Evolutionary conservation across 2,113 vertebrate species (phyloP), one percentile per base, ranked within the genome.

Genomic region (Perccottus glenii): DNA sequence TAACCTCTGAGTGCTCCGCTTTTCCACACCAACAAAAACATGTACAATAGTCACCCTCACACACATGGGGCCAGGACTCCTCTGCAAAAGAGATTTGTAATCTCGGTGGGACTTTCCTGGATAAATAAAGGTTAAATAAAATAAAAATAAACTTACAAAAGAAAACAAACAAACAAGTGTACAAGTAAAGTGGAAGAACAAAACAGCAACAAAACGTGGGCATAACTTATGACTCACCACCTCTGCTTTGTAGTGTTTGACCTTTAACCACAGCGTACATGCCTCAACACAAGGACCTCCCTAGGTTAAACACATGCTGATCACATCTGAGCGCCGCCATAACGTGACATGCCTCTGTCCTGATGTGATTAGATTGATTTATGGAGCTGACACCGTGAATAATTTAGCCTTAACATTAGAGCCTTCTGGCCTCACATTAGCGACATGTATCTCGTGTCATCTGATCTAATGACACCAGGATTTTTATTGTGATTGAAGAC

Each of bases 381-480:
- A 55, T 55, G 52, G 36, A 36, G 52, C 33, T 55, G 52, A 55
- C 52, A 38, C 33, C 36, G 52, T n/a, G 27, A 52, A 52, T 52
- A 33, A 10, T 33, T 33, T 5, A 32, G 50, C 50, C 33, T 11
- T 27, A 32, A 33, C 27, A 52, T 52, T 27, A 32, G 19, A 51
- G 48, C 50, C 50, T 40, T 8, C 5, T 32, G 2, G 32, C 12
- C 12, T 36, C 33, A 36, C 11, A 53, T 55, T 10, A 38, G 35
- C 12, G 44, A 5, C 44, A 46, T 46, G 52, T 55, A 38, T n/a
- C n/a, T 32, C 33, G 51, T 11, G 11, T 35, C 52, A 55, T 36
- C 35, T 36, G 33, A 27, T 27, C 19, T 27, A 27, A 27, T 27
- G 32, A 33, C 14, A 3, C 8, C 11, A 33, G 6, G 38, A 40